Evolutionary conservation across 2,888 invertebrate genomes (phyloP).

Genomic region (Desoria tigrina): DNA sequence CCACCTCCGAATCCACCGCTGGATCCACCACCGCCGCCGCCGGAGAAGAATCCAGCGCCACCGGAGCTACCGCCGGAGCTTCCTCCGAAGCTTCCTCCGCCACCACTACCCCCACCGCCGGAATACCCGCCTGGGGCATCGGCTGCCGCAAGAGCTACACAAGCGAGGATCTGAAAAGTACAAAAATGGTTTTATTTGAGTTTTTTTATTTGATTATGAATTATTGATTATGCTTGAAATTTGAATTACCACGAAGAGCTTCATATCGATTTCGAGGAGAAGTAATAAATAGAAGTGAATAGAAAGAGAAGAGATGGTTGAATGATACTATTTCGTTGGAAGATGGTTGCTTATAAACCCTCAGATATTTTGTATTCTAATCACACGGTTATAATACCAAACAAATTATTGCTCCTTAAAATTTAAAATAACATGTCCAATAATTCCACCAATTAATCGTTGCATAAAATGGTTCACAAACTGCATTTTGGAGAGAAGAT

Average conservation of each 20-base stretch:
- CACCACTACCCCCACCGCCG: not conserved
- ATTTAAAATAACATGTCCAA: no score
- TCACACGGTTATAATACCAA: no score
- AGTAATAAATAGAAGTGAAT: not conserved
- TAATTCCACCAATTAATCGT: no score
- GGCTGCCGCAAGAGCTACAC: conserved; percentile 28
- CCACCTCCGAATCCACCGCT: conserved; percentile 23
- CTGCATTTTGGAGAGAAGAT: no score
- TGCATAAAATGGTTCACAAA: no score
- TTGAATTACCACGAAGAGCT: conserved; percentile 33
- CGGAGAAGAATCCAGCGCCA: no score
- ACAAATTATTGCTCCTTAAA: no score
- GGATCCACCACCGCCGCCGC: conserved; percentile 1
- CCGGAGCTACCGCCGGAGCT: not conserved
- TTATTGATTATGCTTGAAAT: not conserved
- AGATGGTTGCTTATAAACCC: conserved; percentile 17
- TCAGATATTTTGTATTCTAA: no score
- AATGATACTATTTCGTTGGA: conserved; percentile 17
- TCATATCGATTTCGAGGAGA: conserved; percentile 26
- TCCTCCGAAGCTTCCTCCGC: conserved; percentile 16
- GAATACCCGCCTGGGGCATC: not conserved
- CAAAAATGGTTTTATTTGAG: not conserved
- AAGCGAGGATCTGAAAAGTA: conserved; percentile 23
- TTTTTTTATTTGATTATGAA: no score
- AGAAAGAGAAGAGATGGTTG: not conserved